Evolutionary conservation across 2,888 invertebrate species (phyloP), one percentile per base, ranked within the genome.

Genomic region (Drosophila subsilvestris): DNA sequence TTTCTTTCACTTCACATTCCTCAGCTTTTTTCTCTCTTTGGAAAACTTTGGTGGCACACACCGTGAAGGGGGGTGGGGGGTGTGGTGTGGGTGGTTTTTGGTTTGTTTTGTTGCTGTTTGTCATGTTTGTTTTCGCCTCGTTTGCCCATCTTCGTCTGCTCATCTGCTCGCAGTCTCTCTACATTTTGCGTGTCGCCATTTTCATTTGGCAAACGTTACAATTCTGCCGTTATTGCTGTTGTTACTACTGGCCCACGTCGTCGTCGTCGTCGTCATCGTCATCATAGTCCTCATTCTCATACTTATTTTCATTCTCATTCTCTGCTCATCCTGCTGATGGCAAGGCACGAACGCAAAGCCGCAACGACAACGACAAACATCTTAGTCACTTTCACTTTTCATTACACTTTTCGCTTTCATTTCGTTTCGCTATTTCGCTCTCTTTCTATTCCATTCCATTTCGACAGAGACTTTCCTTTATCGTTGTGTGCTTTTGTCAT

Each of bases 371-470:
- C 60, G 61, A 70, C 51, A 75, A 66, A 74, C 69, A 70, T 70
- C 62, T 75, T 59, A 70, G 65, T 79, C 82, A 82, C 80, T 82
- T 82, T 86, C 72, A 70, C 72, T 78, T 62, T 69, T 61, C 68
- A 75, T 80, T 78, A 67, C 57, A 66, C 63, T 53, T 49, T 56
- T 72, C 55, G 32, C 61, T 45, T 59, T 62, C 53, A 44, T 42
- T 12, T 9, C 6, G 51, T 54, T 45, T 22, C 29, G 50, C 20
- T 25, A 25, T 25, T 53, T 45, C 10, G 29, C 42, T 25, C n/a
- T 42, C 37, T 32, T 57, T 9, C 17, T 25, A 9, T 18, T 27
- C 12, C 43, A 6, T 57, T 8, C 17, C n/a, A 12, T 27, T 20
- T 8, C 43, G n/a, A n/a, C 18, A 27, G 32, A 2, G 18, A 3